Evolutionary conservation across 1,140 invertebrate species (phyloP), one percentile per base, ranked within the genome.

Genomic region (Pararge aegeria): DNA sequence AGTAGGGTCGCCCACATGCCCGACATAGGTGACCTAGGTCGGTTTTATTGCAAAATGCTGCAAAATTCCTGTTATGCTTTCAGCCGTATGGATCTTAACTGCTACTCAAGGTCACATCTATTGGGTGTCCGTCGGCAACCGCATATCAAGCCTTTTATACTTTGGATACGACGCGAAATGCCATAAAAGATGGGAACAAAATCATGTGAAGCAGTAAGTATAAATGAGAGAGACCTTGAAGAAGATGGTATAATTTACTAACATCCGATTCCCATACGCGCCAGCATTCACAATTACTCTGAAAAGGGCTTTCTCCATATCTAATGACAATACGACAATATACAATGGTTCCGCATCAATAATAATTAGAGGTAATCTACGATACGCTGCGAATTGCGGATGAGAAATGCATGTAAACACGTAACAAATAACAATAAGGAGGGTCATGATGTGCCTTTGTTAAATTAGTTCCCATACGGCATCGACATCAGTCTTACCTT

Each of bases 261-360:
- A 64, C 57, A 60, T 65, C 63, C 57, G 52, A 65, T 60, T 65
- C 63, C 57, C 63, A 65, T 56, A 42, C 53, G 38, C 53, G 48
- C 40, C 27, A 27, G 24, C 12, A 52, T 44, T 61, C 46, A 62
- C 59, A 72, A 75, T 69, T n/a, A 54, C 44, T 46, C 52, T 61
- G 57, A 50, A 46, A 40, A 20, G 59, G 59, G 64, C 70, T 77
- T 73, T 80, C 75, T 73, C 71, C 42, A 53, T 55, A 60, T 62
- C 66, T 61, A 64, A 59, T 56, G 51, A 50, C 58, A 73, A 70
- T 59, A 52, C 60, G 54, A 44, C 12, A 15, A 13, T 37, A 72
- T 55, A 78, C 73, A 75, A 75, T 80, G 56, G 70, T 70, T 73
- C 66, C 68, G 68, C 71, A 55, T 64, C 46, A 61, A 16, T 34